Evolutionary conservation across 2,888 invertebrate genomes (phyloP).

Genomic region (Drosophila peninsularis): DNA sequence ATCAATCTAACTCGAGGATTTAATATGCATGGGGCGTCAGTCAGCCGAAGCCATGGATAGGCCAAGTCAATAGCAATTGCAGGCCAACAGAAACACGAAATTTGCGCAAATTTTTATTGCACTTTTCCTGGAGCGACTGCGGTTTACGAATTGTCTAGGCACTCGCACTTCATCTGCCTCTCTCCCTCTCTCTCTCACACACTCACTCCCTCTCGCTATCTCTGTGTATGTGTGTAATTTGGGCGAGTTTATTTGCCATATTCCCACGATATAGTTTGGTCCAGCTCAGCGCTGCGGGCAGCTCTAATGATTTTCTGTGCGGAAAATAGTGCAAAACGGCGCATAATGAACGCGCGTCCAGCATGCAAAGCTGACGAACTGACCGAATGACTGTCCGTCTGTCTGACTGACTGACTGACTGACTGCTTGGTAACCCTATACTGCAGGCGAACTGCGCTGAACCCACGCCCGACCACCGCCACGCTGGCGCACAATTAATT

Average conservation of each 20-base stretch:
- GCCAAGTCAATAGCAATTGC: slow-evolving; percentile 76
- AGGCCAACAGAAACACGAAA: slow-evolving; percentile 79
- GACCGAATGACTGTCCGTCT: slow-evolving; percentile 12
- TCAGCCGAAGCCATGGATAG: slow-evolving; percentile 54
- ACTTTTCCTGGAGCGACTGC: slow-evolving; percentile 75
- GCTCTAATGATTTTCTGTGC: slow-evolving; percentile 73
- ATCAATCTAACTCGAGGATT: slow-evolving; percentile 67
- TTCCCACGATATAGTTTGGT: slow-evolving; percentile 83
- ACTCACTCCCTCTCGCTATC: slow-evolving; percentile 14
- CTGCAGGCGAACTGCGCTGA: slow-evolving; percentile 41
- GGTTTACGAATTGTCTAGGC: slow-evolving; percentile 59
- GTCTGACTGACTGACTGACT: not conserved
- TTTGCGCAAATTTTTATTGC: slow-evolving; percentile 80
- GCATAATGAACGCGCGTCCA: slow-evolving; percentile 70
- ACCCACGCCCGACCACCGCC: slow-evolving; percentile 63
- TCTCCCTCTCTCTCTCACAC: slow-evolving; percentile 20
- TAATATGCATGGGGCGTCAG: slow-evolving; percentile 76
- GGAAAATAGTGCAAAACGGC: slow-evolving; percentile 78
- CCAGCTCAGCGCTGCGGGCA: slow-evolving; percentile 66
- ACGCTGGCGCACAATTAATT: slow-evolving; percentile 69
- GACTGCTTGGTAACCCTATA: slow-evolving; percentile 54
- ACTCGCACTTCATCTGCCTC: slow-evolving; percentile 30
- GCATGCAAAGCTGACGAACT: slow-evolving; percentile 49
- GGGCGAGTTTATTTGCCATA: slow-evolving; percentile 82
- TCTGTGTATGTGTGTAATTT: slow-evolving; percentile 64